Evolutionary conservation across 2,113 vertebrate genomes (phyloP), one percentile per base, ranked within the genome.

Genomic region (Pelodiscus sinensis): DNA sequence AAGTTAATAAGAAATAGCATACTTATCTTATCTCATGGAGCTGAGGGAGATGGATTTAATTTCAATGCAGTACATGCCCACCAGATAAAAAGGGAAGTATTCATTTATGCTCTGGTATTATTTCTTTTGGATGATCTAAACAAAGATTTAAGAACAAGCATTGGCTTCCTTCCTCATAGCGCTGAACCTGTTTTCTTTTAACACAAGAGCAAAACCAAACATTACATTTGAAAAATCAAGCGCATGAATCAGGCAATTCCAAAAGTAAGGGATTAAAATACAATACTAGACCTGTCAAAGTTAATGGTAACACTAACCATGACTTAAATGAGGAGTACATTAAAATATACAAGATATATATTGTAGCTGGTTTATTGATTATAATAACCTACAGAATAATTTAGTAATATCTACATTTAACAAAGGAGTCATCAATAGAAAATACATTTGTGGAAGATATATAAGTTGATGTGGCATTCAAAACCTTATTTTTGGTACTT

Each of bases 41-140:
- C 92, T 95, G 79, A 85, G 73, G 68, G 65, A 82, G 80, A 94
- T 81, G 65, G 19, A 84, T 96, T 96, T 95, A 80, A 81, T 95
- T 96, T 93, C 82, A 85, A 65, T 73, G 73, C 58, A 87, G 73
- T n/a, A 31, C 51, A 87, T 58, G 93, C 84, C 86, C 78, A 94
- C 96, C 94, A 94, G 95, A 97, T 92, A 96, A 94, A 94, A 80
- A 93, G 87, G 90, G 77, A 62, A 73, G 92, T 85, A 57, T 90
- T 89, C 16, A 35, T 19, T 73, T 94, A 94, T 94, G 93, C 56
- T 95, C 92, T 91, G 84, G 91, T 93, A 91, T 78, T n/a, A 93
- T 90, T 96, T 96, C 96, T 94, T 96, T 96, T 92, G 86, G 84
- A 96, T 95, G 96, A 91, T 96, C 95, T 95, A 93, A 11, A 93